phyloP scores from a whole-genome alignment of 2,797 vertebrate genomes.

The Halcyon leucocephala region DNA sequence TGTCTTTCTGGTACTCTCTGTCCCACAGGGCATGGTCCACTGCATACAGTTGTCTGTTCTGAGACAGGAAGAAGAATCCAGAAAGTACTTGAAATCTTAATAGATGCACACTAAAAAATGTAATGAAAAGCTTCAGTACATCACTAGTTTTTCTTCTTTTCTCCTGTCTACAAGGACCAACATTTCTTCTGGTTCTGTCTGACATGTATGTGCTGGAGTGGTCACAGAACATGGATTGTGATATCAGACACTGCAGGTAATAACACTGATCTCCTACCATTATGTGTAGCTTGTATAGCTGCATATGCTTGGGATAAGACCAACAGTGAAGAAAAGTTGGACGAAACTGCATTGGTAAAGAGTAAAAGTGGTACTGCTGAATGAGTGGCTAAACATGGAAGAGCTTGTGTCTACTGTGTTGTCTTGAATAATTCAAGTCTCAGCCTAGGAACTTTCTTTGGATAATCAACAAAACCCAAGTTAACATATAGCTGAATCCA shows the following conservation, averaged over 20 bases:
- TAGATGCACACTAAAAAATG: background rate
- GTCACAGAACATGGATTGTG: background rate
- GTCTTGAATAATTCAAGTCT: background rate
- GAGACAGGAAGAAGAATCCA: background rate
- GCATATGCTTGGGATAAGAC: background rate
- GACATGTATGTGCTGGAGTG: background rate
- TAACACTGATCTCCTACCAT: background rate
- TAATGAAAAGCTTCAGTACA: background rate
- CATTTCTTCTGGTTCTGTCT: background rate
- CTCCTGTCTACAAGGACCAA: background rate
- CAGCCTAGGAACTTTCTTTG: background rate
- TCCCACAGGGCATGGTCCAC: background rate
- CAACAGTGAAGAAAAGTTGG: background rate
- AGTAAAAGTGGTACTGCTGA: background rate
- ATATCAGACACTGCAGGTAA: background rate
- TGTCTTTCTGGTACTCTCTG: background rate
- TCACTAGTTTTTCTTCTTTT: background rate
- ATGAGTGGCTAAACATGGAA: background rate
- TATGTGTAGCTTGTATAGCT: background rate
- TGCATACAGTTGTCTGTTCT: background rate
- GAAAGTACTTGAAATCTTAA: background rate
- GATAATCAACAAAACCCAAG: background rate
- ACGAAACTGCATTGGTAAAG: background rate
- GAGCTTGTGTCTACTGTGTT: background rate
- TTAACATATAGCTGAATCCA: background rate